phyloP scores from a whole-genome alignment of 2,113 vertebrate genomes.

The Rhinolophus sinicus region DNA sequence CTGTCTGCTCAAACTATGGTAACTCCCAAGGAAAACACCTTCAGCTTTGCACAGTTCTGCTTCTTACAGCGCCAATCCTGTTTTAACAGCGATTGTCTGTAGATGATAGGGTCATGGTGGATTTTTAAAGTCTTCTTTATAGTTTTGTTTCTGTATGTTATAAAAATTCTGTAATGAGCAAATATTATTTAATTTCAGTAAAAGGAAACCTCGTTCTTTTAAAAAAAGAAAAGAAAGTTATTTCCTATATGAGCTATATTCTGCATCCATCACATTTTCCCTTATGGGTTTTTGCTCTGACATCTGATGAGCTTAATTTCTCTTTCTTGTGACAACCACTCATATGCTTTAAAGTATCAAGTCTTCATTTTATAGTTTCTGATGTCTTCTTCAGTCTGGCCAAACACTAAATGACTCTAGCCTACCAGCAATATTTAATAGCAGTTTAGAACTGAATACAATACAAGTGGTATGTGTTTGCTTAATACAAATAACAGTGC shows the following conservation, averaged over 20 bases:
- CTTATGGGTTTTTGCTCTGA: background rate
- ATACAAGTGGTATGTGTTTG: background rate
- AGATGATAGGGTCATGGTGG: background rate
- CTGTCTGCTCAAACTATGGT: background rate
- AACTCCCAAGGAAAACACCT: background rate
- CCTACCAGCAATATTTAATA: background rate
- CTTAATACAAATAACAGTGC: background rate
- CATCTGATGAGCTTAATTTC: background rate
- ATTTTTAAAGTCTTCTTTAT: background rate
- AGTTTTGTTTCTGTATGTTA: conserved; percentile 7
- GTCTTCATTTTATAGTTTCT: background rate
- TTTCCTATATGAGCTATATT: background rate
- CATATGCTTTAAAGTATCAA: background rate
- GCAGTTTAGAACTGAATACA: background rate
- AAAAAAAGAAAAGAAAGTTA: conserved; percentile 14
- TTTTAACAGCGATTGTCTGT: background rate
- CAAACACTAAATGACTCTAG: background rate
- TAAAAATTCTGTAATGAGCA: background rate
- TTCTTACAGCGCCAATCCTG: background rate
- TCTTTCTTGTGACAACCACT: background rate
- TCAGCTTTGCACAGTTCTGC: background rate
- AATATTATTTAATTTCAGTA: conserved; percentile 34
- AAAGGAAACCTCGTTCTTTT: background rate
- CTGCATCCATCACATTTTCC: background rate
- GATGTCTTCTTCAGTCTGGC: background rate